phyloP scores from a whole-genome alignment of 2,113 vertebrate genomes.

The Ornithorhynchus anatinus region DNA sequence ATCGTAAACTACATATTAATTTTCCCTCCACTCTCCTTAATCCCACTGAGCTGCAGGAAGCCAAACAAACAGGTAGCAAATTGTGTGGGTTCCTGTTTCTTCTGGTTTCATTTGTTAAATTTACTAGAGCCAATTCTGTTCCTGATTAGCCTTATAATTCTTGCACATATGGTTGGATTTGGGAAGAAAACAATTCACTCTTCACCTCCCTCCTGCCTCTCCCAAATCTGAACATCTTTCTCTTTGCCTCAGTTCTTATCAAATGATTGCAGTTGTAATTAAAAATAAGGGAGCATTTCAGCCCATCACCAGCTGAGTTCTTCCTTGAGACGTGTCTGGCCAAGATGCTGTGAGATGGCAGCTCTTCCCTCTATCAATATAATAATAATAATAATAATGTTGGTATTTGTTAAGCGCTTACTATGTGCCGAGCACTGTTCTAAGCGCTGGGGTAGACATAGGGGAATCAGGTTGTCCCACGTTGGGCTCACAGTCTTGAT shows the following conservation, averaged over 20 bases:
- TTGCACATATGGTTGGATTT: slow-evolving; percentile 51
- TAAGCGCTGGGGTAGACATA: too few species aligned
- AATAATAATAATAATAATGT: too few species aligned
- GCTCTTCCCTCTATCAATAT: not conserved
- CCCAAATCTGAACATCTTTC: slow-evolving; percentile 53
- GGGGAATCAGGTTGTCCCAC: too few species aligned
- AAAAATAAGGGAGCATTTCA: slow-evolving; percentile 52
- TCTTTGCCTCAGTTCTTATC: slow-evolving; percentile 64
- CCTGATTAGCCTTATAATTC: slow-evolving; percentile 58
- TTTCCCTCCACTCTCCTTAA: too few species aligned
- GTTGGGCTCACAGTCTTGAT: too few species aligned
- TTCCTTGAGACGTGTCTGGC: slow-evolving; percentile 51
- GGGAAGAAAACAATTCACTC: slow-evolving; percentile 49
- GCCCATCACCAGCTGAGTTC: slow-evolving; percentile 29
- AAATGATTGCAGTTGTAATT: slow-evolving; percentile 54
- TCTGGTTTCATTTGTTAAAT: slow-evolving; percentile 43
- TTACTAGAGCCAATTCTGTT: slow-evolving; percentile 39
- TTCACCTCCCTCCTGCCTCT: slow-evolving; percentile 23
- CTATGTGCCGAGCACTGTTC: too few species aligned
- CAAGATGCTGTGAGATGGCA: slow-evolving; percentile 53
- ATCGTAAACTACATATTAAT: too few species aligned
- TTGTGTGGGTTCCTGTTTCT: slow-evolving; percentile 7
- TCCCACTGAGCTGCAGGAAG: not conserved
- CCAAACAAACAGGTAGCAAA: too few species aligned
- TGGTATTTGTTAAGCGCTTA: too few species aligned